phyloP scores from a whole-genome alignment of 2,888 invertebrate genomes.

The Agelastica alni region DNA sequence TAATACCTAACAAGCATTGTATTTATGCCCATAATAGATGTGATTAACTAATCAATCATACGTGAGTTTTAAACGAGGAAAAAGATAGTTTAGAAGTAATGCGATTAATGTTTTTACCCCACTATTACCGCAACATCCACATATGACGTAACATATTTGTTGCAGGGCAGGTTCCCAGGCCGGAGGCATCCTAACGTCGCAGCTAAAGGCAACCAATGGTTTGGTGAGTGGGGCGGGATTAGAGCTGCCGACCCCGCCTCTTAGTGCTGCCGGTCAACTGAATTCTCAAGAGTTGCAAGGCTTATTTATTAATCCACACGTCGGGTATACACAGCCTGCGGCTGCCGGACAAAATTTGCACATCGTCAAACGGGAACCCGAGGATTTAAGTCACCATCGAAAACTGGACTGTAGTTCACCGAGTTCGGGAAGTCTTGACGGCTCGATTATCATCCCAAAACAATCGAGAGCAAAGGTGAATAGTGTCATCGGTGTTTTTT shows the following conservation, averaged over 20 bases:
- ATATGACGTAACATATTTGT: constrained; percentile 52
- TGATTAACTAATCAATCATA: constrained; percentile 4
- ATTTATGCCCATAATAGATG: too few species aligned
- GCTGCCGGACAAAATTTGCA: constrained; percentile 63
- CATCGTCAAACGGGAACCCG: constrained; percentile 80
- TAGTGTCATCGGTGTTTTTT: constrained; percentile 39
- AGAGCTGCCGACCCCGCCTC: constrained; percentile 58
- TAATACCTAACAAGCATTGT: too few species aligned
- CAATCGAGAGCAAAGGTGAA: constrained; percentile 64
- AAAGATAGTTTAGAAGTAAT: constrained; percentile 2
- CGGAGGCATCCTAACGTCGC: constrained; percentile 66
- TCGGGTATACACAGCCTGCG: constrained; percentile 61
- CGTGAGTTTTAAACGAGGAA: constrained; percentile 5
- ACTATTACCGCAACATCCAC: constrained; percentile 21
- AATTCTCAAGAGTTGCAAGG: constrained; percentile 64
- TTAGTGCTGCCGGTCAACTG: constrained; percentile 60
- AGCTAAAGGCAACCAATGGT: constrained; percentile 72
- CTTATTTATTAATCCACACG: constrained; percentile 65
- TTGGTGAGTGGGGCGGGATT: constrained; percentile 70
- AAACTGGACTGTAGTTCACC: constrained; percentile 67
- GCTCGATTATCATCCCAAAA: constrained; percentile 63
- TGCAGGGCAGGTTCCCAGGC: constrained; percentile 57
- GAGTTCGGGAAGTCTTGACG: constrained; percentile 58
- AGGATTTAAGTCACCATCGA: constrained; percentile 74
- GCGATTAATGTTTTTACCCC: constrained; percentile 9